phyloP scores from a whole-genome alignment of 2,797 vertebrate species.

The Acropternis orthonyx region DNA sequence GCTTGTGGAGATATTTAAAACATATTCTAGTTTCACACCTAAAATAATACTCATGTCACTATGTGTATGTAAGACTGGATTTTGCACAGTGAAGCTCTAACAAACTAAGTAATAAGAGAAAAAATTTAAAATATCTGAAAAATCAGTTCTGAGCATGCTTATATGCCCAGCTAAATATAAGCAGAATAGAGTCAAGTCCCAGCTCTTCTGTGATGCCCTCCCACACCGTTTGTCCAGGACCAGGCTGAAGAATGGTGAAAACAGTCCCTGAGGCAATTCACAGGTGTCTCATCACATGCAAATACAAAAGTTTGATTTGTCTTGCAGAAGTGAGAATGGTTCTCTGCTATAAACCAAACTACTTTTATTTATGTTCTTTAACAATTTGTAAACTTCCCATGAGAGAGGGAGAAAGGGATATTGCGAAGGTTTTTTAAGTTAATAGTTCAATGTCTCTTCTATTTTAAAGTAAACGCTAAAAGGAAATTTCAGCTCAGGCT shows the following conservation, averaged over 20 bases:
- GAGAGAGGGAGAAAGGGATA: background rate
- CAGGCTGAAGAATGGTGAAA: background rate
- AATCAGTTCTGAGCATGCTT: background rate
- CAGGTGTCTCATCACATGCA: background rate
- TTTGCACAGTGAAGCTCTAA: background rate
- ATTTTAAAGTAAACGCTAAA: background rate
- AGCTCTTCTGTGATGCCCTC: background rate
- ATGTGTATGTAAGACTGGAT: background rate
- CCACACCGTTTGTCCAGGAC: background rate
- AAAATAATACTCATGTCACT: background rate
- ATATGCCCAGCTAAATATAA: background rate
- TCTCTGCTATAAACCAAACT: background rate
- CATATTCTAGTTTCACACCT: background rate
- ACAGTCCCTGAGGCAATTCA: background rate
- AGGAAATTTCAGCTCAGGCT: background rate
- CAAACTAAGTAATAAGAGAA: background rate
- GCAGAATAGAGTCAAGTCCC: background rate
- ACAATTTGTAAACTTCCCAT: background rate
- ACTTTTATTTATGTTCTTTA: background rate
- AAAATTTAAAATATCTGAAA: background rate
- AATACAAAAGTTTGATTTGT: background rate
- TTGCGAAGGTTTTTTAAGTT: background rate
- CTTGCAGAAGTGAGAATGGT: background rate
- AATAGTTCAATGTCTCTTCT: background rate
- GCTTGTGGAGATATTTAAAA: background rate